These are phyloP conservation scores for Phragmatobia fuliginosa DNA, from an alignment of 2,888 invertebrate species.

Conservation along the genomic window DNA sequence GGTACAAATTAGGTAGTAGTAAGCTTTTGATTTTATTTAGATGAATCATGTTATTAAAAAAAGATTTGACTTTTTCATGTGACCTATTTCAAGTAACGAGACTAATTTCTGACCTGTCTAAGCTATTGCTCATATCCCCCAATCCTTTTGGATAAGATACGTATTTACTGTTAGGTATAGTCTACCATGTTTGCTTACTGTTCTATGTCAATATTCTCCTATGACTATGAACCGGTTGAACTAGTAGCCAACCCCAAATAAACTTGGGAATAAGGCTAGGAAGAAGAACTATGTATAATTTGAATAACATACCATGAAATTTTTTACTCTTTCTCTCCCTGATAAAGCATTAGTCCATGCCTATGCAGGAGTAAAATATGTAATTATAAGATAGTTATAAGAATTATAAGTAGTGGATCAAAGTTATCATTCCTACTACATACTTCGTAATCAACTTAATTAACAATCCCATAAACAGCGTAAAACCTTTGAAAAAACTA, in stretches of 20 bases:
- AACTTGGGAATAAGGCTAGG: too few species aligned
- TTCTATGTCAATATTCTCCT: too few species aligned
- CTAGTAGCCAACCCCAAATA: too few species aligned
- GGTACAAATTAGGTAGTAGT: too few species aligned
- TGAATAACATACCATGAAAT: not conserved
- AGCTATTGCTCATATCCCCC: too few species aligned
- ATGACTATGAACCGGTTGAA: too few species aligned
- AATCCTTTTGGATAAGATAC: not conserved
- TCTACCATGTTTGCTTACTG: too few species aligned
- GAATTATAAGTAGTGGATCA: not conserved
- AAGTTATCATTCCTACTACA: not conserved
- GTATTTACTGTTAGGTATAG: not conserved
- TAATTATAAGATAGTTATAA: not conserved
- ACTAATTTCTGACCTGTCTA: too few species aligned
- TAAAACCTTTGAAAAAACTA: slow-evolving; percentile 53
- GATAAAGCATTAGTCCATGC: not conserved
- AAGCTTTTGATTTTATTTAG: too few species aligned
- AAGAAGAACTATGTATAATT: not conserved
- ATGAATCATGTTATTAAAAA: too few species aligned
- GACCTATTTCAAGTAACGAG: too few species aligned
- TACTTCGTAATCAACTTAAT: not conserved
- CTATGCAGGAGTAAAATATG: not conserved
- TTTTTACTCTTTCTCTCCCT: not conserved
- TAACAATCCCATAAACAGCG: not conserved
- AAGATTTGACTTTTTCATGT: too few species aligned